phyloP scores from a whole-genome alignment of 2,113 vertebrate genomes.

The Pantherophis guttatus region DNA sequence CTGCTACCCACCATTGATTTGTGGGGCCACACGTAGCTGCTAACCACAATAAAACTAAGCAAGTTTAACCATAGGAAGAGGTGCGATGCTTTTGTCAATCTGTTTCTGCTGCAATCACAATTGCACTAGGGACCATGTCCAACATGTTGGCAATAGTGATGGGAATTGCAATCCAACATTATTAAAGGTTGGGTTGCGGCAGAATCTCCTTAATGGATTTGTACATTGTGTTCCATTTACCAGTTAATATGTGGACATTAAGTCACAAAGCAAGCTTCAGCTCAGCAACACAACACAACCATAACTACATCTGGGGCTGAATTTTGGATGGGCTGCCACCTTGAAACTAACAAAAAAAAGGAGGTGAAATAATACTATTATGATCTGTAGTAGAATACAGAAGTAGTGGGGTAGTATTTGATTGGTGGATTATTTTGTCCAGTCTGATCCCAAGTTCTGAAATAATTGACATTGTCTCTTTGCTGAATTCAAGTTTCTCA shows the following conservation, averaged over 20 bases:
- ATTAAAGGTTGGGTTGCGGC: neutral
- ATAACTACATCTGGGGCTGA: neutral
- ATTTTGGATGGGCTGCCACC: neutral
- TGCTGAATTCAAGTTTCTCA: neutral
- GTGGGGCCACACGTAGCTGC: fast-evolving
- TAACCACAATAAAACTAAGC: fast-evolving
- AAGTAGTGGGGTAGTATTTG: neutral
- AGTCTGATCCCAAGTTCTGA: neutral
- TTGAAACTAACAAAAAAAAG: neutral
- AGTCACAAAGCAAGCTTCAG: neutral
- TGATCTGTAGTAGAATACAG: neutral
- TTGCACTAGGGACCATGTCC: neutral
- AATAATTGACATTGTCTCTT: neutral
- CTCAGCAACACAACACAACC: neutral
- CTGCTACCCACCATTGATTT: neutral
- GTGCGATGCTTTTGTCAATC: neutral
- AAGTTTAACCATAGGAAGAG: neutral
- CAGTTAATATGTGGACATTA: neutral
- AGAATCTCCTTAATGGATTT: neutral
- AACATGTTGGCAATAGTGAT: neutral
- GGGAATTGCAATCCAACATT: neutral
- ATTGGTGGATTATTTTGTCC: neutral
- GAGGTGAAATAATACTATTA: too few relatives aligned
- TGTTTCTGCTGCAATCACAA: neutral
- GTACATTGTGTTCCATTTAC: neutral